Evolutionary conservation across 2,888 invertebrate species (phyloP).

Genomic region (Branchipolynoe longqiensis): DNA sequence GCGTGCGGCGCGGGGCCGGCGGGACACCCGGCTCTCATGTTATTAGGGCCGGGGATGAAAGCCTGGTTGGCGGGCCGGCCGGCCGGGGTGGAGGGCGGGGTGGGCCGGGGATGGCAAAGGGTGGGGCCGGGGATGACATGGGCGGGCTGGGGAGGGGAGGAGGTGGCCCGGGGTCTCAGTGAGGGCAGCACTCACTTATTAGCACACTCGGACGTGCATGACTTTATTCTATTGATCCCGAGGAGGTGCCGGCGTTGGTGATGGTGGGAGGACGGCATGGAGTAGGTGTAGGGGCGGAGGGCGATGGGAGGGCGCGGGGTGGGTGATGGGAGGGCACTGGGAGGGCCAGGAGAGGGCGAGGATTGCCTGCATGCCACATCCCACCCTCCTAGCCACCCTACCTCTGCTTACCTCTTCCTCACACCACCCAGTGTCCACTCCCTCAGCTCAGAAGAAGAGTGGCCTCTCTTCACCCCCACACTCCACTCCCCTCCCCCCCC

Average conservation of each 20-base stretch:
- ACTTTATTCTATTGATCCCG: slow-evolving; percentile 42
- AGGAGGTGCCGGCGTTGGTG: background rate
- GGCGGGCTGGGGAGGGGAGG: background rate
- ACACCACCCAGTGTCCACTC: too few species aligned
- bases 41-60: background rate
- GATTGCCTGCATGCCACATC: background rate
- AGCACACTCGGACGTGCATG: slow-evolving; percentile 38
- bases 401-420: background rate
- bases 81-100: too few species aligned
- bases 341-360: background rate
- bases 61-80: too few species aligned
- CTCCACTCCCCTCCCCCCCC: background rate
- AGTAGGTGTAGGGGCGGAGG: too few species aligned
- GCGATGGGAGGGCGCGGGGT: background rate
- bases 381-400: too few species aligned
- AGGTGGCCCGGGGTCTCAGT: background rate
- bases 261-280: background rate
- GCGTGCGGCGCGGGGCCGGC: too few species aligned
- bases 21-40: background rate
- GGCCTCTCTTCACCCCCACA: too few species aligned
- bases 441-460: too few species aligned
- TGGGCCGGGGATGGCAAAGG: background rate
- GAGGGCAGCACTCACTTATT: slow-evolving; percentile 5
- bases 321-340: slow-evolving; percentile 3
- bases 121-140: background rate